phyloP scores from a whole-genome alignment of 2,113 vertebrate genomes.

The Strigops habroptila region DNA sequence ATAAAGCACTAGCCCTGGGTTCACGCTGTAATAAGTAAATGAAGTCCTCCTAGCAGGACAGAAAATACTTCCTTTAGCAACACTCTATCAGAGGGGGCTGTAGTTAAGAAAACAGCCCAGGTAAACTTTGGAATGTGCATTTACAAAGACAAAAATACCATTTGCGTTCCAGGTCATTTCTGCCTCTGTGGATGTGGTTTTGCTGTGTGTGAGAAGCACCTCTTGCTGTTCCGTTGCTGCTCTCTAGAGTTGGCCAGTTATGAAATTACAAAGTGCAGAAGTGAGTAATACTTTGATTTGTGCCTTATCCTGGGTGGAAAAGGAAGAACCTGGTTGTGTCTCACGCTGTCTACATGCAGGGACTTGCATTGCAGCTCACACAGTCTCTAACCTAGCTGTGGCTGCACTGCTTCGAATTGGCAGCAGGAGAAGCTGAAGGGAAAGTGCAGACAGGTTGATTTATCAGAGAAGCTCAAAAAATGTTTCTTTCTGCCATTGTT shows the following conservation, averaged over 20 bases:
- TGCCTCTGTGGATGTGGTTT: background rate
- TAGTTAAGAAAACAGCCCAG: background rate
- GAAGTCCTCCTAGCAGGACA: background rate
- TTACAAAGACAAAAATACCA: background rate
- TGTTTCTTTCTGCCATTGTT: accelerated
- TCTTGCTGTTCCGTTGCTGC: background rate
- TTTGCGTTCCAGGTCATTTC: background rate
- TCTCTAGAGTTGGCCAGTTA: background rate
- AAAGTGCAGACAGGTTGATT: background rate
- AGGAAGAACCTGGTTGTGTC: background rate
- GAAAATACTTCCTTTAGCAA: background rate
- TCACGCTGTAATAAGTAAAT: background rate
- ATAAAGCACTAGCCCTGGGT: background rate
- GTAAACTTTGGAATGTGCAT: background rate
- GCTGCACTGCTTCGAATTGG: background rate
- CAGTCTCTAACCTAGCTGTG: background rate
- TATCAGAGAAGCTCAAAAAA: background rate
- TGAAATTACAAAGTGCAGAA: background rate
- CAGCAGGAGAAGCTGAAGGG: background rate
- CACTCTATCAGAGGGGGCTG: background rate
- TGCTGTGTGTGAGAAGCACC: background rate
- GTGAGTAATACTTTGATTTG: background rate
- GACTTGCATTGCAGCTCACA: background rate
- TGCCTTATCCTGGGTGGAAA: background rate
- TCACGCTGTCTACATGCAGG: background rate